Base-by-base conservation (phyloP, 2,888 invertebrate genomes). In the Euplexia lucipara region DNA sequence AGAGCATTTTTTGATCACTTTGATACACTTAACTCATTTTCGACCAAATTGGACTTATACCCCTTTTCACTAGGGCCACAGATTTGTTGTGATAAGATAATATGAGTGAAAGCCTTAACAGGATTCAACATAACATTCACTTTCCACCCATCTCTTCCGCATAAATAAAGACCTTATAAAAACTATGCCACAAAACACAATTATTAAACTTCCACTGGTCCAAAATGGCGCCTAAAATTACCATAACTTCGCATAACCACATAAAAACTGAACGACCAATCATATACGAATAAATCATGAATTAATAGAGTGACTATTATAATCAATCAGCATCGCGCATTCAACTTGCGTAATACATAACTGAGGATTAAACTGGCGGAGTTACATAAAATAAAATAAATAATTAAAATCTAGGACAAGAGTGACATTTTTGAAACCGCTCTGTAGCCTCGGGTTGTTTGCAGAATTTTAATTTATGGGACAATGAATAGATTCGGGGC, bases 371-470 rank as follows among this genome's bases (percentile, higher is more conserved):
- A 82, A 71, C 65, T 73, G 73, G 79, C 35, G 34, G 56, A 20
- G 63, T 88, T 88, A 84, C 77, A 66, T 84, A 86, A 88, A 66
- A 62, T 44, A 14, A 16, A 51, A 70, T 74, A 71, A 81, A 81
- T 81, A 81, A 76, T 78, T 76, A 62, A 72, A 75, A 84, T 75
- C 72, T 79, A 62, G 80, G 74, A 69, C 83, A 47, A 30, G 41
- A 51, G 65, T 81, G 70, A 76, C 71, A 82, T 71, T 77, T 51
- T 66, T 61, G 39, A 66, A 63, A 58, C 45, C 8, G 66, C 14
- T 66, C 34, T 22, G 53, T 49, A 47, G 74, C 18, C 62, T 60
- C 53, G 48, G 71, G 52, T 72, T 30, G 8, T 34, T 18, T 30
- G 35, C 49, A 41, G 58, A 77, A 76, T 78, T 56, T 66, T 44